Evolutionary conservation across 2,113 vertebrate genomes (phyloP).

Genomic region (Leptobrachium ailaonicum): DNA sequence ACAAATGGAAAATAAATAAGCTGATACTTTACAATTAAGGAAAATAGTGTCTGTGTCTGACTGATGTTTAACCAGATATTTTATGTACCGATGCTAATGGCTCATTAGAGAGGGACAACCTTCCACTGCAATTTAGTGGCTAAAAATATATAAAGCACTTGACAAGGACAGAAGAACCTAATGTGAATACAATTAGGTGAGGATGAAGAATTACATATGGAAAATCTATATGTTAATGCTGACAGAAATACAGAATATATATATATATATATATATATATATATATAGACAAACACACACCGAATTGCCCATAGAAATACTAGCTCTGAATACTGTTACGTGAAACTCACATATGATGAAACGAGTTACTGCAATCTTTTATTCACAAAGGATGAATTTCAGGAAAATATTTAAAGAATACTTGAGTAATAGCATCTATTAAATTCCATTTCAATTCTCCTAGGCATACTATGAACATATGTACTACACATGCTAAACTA

Average conservation of each 20-base stretch:
- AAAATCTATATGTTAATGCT: constrained; percentile 16
- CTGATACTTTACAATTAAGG: constrained; percentile 4
- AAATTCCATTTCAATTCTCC: constrained; percentile 34
- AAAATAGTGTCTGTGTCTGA: constrained; percentile 31
- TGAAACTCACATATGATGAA: constrained; percentile 38
- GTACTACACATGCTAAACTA: constrained; percentile 31
- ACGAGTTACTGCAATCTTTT: constrained; percentile 26
- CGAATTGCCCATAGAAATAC: constrained; percentile 1
- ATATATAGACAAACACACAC: constrained; percentile 6
- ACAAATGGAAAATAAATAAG: constrained; percentile 13
- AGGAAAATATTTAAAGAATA: constrained; percentile 40
- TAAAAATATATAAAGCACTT: constrained; percentile 11
- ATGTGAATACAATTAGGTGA: constrained; percentile 39
- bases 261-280: constrained; percentile 5
- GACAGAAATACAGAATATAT: neutral
- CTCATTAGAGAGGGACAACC: constrained; percentile 28
- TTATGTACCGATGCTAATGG: constrained; percentile 35
- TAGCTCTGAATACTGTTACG: constrained; percentile 18
- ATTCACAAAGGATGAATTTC: constrained; percentile 34
- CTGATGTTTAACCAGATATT: constrained; percentile 29
- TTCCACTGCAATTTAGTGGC: constrained; percentile 7
- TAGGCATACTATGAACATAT: constrained; percentile 28
- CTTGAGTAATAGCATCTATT: constrained; percentile 35
- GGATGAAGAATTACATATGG: constrained; percentile 41
- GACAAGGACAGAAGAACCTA: constrained; percentile 39